Evolutionary conservation across 1,140 invertebrate genomes (phyloP).

Genomic region (Metopolophium dirhodum): DNA sequence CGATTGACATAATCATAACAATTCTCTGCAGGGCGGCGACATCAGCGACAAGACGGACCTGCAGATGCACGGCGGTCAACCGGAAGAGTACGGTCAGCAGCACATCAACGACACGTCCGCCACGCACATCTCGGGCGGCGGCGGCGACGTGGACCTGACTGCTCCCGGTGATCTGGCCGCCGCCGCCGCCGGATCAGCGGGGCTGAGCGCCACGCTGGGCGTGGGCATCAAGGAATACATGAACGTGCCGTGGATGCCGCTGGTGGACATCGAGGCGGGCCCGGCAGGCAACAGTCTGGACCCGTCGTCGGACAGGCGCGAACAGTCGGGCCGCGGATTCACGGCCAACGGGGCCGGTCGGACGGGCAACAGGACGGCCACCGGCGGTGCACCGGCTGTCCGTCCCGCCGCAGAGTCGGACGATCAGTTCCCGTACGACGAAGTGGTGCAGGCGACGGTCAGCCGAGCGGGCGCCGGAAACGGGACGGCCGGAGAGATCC

Average conservation of each 20-base stretch:
- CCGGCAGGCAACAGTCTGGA: conserved; percentile 41
- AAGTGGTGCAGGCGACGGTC: background rate
- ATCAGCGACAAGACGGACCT: conserved; percentile 34
- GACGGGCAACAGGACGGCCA: background rate
- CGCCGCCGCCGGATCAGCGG: background rate
- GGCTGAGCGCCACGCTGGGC: conserved; percentile 43
- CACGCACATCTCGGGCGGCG: too few species aligned
- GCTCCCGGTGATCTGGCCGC: background rate
- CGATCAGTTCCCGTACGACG: conserved; percentile 39
- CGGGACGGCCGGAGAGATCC: conserved; percentile 63
- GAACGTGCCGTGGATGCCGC: conserved; percentile 58
- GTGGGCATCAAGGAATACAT: conserved; percentile 59
- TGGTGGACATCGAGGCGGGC: conserved; percentile 19
- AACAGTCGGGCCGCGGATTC: conserved; percentile 47
- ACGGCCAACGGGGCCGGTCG: background rate
- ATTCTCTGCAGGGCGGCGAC: background rate
- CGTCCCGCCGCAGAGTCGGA: background rate
- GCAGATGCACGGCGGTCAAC: conserved; percentile 14
- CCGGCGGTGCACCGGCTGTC: background rate
- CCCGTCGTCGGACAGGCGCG: conserved; percentile 35
- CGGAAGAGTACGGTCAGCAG: conserved; percentile 49
- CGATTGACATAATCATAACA: background rate
- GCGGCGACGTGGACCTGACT: background rate
- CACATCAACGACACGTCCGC: conserved; percentile 28
- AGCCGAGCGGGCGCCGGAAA: background rate